Conservation (phyloP, 2,113 vertebrate species). For the Symphodus melops region DNA sequence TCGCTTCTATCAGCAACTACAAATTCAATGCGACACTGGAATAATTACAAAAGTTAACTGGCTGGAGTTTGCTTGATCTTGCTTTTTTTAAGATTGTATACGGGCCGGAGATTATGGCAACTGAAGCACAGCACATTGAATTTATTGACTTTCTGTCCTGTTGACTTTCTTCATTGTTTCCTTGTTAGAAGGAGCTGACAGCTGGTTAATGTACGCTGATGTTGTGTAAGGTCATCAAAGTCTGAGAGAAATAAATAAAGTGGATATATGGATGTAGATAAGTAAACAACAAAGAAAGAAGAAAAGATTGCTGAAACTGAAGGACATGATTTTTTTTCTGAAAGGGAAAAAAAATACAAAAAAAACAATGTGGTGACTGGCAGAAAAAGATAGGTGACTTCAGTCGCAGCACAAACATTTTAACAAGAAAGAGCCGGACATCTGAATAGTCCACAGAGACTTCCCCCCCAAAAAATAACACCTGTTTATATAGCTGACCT, state of each 20-base stretch:
- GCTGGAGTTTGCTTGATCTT: background rate
- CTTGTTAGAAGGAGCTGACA: conserved; percentile 5
- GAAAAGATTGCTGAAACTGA: background rate
- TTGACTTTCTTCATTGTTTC: conserved; percentile 11
- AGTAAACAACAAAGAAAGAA: conserved; percentile 5
- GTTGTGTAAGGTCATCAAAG: conserved; percentile 35
- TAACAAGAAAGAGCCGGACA: conserved; percentile 43
- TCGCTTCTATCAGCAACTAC: conserved; percentile 9
- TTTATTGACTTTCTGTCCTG: conserved; percentile 23
- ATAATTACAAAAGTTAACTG: conserved; percentile 25
- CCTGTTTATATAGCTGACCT: conserved; percentile 59
- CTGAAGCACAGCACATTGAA: background rate
- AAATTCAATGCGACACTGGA: conserved; percentile 13
- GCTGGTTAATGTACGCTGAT: conserved; percentile 26
- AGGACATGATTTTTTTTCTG: background rate
- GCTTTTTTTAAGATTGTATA: conserved; percentile 13
- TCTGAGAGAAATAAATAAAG: conserved; percentile 13
- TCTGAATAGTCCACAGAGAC: conserved; percentile 43
- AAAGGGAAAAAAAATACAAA: conserved; percentile 5
- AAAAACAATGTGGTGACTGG: conserved; percentile 16
- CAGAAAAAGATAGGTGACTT: conserved; percentile 34
- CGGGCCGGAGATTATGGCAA: conserved; percentile 5
- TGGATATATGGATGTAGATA: background rate
- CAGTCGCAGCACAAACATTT: conserved; percentile 37
- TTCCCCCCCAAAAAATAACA: conserved; percentile 38